Conservation (phyloP, 2,797 vertebrate genomes). For the Hoplostethus mediterraneus region DNA sequence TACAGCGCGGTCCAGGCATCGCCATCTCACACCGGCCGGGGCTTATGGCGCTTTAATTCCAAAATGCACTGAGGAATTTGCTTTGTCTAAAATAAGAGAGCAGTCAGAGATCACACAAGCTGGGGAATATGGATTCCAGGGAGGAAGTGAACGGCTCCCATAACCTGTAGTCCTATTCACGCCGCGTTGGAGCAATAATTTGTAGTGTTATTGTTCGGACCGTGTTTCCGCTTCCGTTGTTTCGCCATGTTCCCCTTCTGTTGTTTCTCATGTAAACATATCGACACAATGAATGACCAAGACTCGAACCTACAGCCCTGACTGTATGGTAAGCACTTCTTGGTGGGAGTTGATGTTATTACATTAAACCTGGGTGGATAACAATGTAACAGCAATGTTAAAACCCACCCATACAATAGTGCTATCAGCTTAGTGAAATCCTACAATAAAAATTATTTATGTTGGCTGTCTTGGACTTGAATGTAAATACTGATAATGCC, state of each 20-base stretch:
- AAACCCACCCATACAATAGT: no score
- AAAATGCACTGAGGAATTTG: background rate
- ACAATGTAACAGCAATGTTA: background rate
- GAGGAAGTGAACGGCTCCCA: slow-evolving; percentile 37
- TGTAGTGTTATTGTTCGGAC: slow-evolving; percentile 22
- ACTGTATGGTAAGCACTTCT: background rate
- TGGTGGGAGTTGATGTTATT: background rate
- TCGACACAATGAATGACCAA: slow-evolving; percentile 19
- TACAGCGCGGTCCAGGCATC: background rate
- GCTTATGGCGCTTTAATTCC: background rate
- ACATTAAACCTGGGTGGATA: background rate
- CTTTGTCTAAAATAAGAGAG: background rate
- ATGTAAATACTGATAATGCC: background rate
- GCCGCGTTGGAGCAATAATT: slow-evolving; percentile 22
- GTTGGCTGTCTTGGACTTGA: background rate
- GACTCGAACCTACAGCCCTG: background rate
- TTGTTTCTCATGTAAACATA: slow-evolving; percentile 48
- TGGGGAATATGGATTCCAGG: slow-evolving; percentile 19
- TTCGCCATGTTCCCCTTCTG: slow-evolving; percentile 22
- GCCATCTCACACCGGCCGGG: background rate
- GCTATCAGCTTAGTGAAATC: no score
- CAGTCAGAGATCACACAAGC: background rate
- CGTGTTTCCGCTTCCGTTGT: slow-evolving; percentile 28
- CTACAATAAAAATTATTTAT: no score
- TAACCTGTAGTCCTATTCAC: slow-evolving; percentile 48